phyloP scores from a whole-genome alignment of 37 sponge, comb jelly and placozoan genomes.

The Bolinopsis microptera region DNA sequence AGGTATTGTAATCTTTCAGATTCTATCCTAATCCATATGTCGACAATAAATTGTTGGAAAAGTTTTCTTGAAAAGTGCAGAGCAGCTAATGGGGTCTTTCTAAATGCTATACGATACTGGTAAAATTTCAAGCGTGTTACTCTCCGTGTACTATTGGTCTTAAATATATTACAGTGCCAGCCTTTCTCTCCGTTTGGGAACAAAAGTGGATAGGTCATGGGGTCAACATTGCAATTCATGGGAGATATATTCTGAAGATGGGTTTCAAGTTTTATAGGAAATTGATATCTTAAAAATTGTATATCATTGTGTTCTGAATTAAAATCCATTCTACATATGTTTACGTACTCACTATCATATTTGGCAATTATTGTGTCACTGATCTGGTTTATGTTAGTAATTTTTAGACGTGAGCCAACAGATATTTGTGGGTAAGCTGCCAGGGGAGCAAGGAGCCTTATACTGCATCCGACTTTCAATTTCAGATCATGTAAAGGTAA shows the following conservation, averaged over 20 bases:
- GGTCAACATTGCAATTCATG: neutral
- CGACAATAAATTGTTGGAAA: constrained; percentile 75
- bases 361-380: neutral
- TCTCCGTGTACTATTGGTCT: neutral
- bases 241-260: neutral
- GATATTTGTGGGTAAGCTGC: neutral
- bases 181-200: neutral
- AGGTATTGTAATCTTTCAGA: constrained; percentile 70
- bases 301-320: neutral
- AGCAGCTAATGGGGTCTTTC: neutral
- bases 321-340: neutral
- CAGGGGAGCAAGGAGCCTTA: neutral
- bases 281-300: constrained; percentile 2
- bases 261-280: neutral
- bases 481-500: neutral
- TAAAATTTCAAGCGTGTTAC: neutral
- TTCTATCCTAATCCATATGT: constrained; percentile 71
- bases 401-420: constrained; percentile 2
- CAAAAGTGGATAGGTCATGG: constrained; percentile 19
- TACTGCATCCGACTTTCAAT: neutral
- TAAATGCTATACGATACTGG: constrained; percentile 5
- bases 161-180: neutral
- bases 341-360: neutral
- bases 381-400: neutral
- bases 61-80: constrained; percentile 45